Evolutionary conservation across 2,888 invertebrate genomes (phyloP), one percentile per base, ranked within the genome.

Genomic region (Drosophila multiciliata): DNA sequence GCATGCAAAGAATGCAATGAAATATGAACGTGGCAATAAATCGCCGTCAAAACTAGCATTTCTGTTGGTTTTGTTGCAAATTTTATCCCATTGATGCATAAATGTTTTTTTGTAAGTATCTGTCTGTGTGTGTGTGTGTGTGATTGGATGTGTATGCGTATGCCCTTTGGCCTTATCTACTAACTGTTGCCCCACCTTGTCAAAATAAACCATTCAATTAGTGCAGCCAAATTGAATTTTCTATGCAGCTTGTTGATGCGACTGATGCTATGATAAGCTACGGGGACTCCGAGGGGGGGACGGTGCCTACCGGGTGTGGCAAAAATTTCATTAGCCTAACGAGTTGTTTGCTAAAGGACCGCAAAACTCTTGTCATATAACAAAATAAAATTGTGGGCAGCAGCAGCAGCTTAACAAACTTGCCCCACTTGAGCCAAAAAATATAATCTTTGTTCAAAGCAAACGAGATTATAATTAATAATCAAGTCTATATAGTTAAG

Each of bases 131-230:
- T 17, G 32, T 50, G 12, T 17, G 45, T 12, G 38, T 70, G 17
- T 50, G 49, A 54, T 33, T 58, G 62, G 64, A 45, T 57, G 12
- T 57, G 54, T 50, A 50, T 60, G 52, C 54, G 40, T 75, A 66
- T 70, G 61, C 52, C 87, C 70, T 72, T 62, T 48, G 74, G 82
- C 66, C 73, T 75, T 80, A 80, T 76, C 75, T 70, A 75, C 67
- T 69, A 87, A 82, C 85, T 78, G 60, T 78, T 52, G 63, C 55
- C 57, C 63, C 72, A 84, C 80, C 85, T 85, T 85, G 85, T 85
- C 87, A 85, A 85, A 85, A 85, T 85, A 85, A 85, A 87, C 85
- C 85, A 85, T 85, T 87, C 85, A 85, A 85, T 85, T 85, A 85
- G 87, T 87, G 80, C 73, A 76, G 58, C 66, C 70, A 87, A 85